A percentile compares a stretch with the other conserved stretches of the same genome.
phyloP scores from a whole-genome alignment of 2,797 vertebrate genomes.

The Trichosurus vulpecula region DNA sequence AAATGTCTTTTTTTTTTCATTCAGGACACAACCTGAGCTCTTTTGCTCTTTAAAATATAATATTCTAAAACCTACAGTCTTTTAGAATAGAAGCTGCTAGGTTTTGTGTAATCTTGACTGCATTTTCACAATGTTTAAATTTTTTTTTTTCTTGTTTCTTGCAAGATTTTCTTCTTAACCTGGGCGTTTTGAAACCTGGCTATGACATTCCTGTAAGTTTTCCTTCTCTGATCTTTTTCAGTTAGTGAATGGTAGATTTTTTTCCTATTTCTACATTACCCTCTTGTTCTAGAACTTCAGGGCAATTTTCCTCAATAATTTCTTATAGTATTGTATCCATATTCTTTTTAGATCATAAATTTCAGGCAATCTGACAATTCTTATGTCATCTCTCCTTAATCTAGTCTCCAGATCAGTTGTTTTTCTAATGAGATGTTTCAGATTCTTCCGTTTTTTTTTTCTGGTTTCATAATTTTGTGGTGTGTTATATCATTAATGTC shows the following conservation, averaged over 20 bases:
- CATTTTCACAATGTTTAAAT: too few species aligned
- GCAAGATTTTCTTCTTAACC: not conserved
- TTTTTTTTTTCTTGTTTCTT: not conserved
- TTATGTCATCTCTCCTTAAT: not conserved
- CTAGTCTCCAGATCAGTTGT: not conserved
- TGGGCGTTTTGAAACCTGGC: not conserved
- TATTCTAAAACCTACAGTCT: too few species aligned
- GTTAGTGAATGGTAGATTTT: not conserved
- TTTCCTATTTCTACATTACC: not conserved
- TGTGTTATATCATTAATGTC: too few species aligned
- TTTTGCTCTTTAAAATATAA: too few species aligned
- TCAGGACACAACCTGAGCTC: too few species aligned
- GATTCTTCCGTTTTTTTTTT: not conserved
- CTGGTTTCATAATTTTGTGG: not conserved
- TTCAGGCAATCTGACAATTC: not conserved
- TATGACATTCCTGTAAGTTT: not conserved
- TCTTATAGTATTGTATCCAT: not conserved
- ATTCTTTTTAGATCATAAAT: not conserved
- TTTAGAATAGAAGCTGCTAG: too few species aligned
- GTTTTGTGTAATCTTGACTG: too few species aligned
- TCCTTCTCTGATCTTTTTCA: not conserved
- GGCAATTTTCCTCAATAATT: not conserved
- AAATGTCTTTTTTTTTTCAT: too few species aligned
- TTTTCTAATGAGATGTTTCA: not conserved
- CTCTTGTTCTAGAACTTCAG: not conserved